Evolutionary conservation across 2,888 invertebrate genomes (phyloP).

Genomic region (Sphaeridia pumilis): DNA sequence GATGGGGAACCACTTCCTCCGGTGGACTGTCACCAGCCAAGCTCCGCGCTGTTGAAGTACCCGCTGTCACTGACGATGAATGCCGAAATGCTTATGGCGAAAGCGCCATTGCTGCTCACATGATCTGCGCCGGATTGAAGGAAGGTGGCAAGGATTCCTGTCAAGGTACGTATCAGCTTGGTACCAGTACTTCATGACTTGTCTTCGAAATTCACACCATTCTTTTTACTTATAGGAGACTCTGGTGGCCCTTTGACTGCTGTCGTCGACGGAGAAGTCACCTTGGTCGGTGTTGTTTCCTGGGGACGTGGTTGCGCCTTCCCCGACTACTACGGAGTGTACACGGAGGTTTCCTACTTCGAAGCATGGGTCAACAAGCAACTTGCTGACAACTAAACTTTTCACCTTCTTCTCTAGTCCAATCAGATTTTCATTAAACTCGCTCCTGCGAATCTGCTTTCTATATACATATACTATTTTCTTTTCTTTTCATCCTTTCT

Average conservation of each 20-base stretch:
- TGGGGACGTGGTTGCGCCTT: slow-evolving; percentile 10
- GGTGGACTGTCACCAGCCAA: slow-evolving; percentile 7
- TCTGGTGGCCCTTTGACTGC: slow-evolving; percentile 9
- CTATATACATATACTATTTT: too few relatives aligned
- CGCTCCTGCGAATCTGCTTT: too few relatives aligned
- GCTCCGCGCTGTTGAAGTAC: slow-evolving; percentile 1
- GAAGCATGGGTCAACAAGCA: neutral
- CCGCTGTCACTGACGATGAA: slow-evolving; percentile 2
- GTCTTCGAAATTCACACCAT: neutral
- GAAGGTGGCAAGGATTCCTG: slow-evolving; percentile 8
- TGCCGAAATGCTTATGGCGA: slow-evolving; percentile 1
- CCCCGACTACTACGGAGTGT: slow-evolving; percentile 2
- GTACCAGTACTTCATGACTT: neutral
- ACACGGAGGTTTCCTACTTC: slow-evolving; percentile 9
- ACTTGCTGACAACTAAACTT: neutral
- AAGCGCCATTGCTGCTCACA: neutral
- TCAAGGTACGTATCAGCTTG: slow-evolving; percentile 5
- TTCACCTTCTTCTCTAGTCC: too few relatives aligned
- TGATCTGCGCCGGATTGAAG: slow-evolving; percentile 10
- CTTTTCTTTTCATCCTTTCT: too few relatives aligned
- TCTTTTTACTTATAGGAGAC: slow-evolving; percentile 1
- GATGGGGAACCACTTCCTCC: slow-evolving; percentile 12
- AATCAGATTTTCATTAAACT: too few relatives aligned
- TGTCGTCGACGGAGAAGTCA: neutral
- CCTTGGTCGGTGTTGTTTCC: slow-evolving; percentile 7